phyloP scores from a whole-genome alignment of 2,113 vertebrate species.

The Lucifuga dentata region DNA sequence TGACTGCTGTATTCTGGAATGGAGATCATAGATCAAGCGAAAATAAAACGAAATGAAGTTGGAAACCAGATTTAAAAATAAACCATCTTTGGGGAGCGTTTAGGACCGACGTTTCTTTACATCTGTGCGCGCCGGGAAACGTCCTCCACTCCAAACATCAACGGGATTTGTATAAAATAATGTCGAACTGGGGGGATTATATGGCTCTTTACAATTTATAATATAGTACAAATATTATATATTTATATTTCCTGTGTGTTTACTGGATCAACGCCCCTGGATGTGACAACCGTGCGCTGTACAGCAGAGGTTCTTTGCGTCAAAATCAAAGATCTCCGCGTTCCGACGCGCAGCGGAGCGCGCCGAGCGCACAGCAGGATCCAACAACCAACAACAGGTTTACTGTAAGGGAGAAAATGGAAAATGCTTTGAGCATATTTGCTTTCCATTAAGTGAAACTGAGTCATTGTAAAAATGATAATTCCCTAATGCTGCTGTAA shows the following conservation, averaged over 20 bases:
- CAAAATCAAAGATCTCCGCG: constrained; percentile 33
- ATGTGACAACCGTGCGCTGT: background rate
- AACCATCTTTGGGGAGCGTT: constrained; percentile 12
- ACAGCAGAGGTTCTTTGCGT: constrained; percentile 30
- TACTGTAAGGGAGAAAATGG: background rate
- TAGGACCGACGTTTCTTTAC: constrained; percentile 5
- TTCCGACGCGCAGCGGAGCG: constrained; percentile 19
- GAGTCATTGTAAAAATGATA: background rate
- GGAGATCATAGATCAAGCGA: background rate
- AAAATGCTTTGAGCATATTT: background rate
- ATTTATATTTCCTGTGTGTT: too few relatives aligned
- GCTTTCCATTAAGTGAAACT: constrained; percentile 14
- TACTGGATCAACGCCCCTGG: constrained; percentile 3
- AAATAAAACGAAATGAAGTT: background rate
- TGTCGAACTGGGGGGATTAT: background rate
- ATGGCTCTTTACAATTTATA: too few relatives aligned
- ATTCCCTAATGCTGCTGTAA: constrained; percentile 5
- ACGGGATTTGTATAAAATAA: constrained; percentile 1
- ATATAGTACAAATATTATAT: too few relatives aligned
- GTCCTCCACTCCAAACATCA: too few relatives aligned
- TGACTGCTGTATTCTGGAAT: background rate
- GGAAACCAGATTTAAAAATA: constrained; percentile 2
- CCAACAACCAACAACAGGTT: constrained; percentile 42
- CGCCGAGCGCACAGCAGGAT: constrained; percentile 3
- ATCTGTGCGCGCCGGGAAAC: too few relatives aligned